Conservation (phyloP, 1,140 invertebrate genomes). For the Brachionus asplanchnoidis region DNA sequence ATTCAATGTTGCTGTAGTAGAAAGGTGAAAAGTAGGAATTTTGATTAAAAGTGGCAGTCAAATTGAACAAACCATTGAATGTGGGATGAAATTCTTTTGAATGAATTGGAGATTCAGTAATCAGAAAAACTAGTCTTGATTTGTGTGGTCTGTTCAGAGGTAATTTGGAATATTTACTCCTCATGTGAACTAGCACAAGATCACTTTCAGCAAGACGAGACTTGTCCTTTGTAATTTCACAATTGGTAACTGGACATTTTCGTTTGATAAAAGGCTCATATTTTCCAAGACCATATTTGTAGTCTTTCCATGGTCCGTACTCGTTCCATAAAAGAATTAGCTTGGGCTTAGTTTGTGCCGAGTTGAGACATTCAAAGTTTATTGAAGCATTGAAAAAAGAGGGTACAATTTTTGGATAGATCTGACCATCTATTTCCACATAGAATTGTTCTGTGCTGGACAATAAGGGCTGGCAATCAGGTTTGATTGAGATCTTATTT, state of each 20-base stretch:
- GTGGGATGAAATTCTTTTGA: neutral
- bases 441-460: neutral
- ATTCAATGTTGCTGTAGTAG: neutral
- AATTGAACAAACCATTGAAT: constrained; percentile 15
- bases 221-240: constrained; percentile 34
- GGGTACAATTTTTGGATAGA: neutral
- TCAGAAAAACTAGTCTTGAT: constrained; percentile 2
- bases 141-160: neutral
- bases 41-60: neutral
- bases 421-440: constrained; percentile 4
- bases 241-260: constrained; percentile 32
- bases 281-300: neutral
- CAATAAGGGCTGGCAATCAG: too few relatives aligned
- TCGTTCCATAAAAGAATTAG: constrained; percentile 38
- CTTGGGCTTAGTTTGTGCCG: neutral
- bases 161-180: neutral
- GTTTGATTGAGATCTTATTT: too few relatives aligned
- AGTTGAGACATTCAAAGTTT: neutral
- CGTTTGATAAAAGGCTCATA: neutral
- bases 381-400: constrained; percentile 26
- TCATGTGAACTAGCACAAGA: constrained; percentile 36
- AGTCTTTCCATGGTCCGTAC: neutral
- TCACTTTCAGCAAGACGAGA: neutral
- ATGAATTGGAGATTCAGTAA: constrained; percentile 9
- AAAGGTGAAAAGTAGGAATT: constrained; percentile 7